Evolutionary conservation across 2,113 vertebrate species (phyloP).

Genomic region (Struthidea cinerea): DNA sequence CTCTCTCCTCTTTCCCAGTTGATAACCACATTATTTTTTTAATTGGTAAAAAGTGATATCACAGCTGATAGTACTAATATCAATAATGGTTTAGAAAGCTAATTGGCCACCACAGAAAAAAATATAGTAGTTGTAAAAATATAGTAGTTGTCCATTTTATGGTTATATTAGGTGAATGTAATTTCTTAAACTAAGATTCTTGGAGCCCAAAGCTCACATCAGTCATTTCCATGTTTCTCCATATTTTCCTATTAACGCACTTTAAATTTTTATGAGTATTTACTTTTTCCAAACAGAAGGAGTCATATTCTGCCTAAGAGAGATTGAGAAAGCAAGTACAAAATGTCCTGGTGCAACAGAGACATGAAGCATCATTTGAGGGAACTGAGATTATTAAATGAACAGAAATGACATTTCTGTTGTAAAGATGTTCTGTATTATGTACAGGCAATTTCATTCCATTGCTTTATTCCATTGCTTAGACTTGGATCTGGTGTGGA

Average conservation of each 20-base stretch:
- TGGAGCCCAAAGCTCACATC: neutral
- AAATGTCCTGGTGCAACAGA: neutral
- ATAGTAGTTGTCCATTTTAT: neutral
- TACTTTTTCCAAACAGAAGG: neutral
- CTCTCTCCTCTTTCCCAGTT: neutral
- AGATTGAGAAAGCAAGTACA: neutral
- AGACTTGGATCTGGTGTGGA: neutral
- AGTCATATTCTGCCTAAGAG: neutral
- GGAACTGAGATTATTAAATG: neutral
- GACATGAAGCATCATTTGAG: neutral
- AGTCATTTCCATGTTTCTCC: neutral
- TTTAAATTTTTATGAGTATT: neutral
- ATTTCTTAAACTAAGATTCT: neutral
- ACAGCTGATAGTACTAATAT: neutral
- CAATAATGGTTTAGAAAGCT: neutral
- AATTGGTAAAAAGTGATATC: neutral
- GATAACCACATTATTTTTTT: neutral
- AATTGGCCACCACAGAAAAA: neutral
- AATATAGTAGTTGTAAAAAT: neutral
- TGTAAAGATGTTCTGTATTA: conserved; percentile 6
- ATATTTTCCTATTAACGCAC: neutral
- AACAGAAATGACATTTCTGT: neutral
- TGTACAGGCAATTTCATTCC: conserved; percentile 16
- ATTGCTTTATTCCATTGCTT: neutral
- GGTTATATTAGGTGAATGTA: neutral